Conservation (phyloP, 1,140 invertebrate species). For the Eupeodes corollae region DNA sequence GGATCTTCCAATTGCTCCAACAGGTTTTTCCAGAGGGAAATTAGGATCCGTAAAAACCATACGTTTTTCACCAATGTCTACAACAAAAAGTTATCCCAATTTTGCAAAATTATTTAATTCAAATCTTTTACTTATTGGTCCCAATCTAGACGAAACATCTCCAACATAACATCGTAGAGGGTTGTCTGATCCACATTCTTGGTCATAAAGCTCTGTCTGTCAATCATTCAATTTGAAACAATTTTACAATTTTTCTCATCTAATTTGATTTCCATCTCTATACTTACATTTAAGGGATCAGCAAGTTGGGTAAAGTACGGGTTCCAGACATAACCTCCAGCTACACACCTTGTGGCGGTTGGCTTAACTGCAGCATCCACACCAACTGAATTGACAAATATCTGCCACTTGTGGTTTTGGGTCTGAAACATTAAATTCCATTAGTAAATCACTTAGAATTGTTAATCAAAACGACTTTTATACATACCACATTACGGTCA, state of each 20-base stretch:
- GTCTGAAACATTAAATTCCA: slow-evolving; percentile 46
- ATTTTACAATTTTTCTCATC: background rate
- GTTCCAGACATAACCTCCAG: slow-evolving; percentile 86
- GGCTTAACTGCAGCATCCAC: slow-evolving; percentile 78
- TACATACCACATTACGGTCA: slow-evolving; percentile 60
- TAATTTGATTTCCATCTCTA: background rate
- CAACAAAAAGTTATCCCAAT: background rate
- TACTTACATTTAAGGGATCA: slow-evolving; percentile 73
- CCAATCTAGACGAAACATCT: slow-evolving; percentile 74
- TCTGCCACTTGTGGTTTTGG: slow-evolving; percentile 77
- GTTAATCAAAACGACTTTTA: background rate
- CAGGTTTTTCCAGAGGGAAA: slow-evolving; percentile 67
- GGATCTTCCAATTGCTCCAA: slow-evolving; percentile 70
- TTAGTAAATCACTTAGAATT: background rate
- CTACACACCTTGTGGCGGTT: slow-evolving; percentile 69
- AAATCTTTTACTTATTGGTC: slow-evolving; percentile 43
- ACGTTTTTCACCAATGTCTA: slow-evolving; percentile 62
- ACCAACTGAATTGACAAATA: slow-evolving; percentile 87
- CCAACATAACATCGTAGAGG: slow-evolving; percentile 88
- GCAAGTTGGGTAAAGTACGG: slow-evolving; percentile 83
- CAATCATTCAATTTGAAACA: slow-evolving; percentile 14
- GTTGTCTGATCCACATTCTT: slow-evolving; percentile 77
- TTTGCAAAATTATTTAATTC: background rate
- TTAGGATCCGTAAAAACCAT: slow-evolving; percentile 75
- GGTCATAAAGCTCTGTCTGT: slow-evolving; percentile 68